phyloP scores from a whole-genome alignment of 2,113 vertebrate species.

The Tragulus kanchil region DNA sequence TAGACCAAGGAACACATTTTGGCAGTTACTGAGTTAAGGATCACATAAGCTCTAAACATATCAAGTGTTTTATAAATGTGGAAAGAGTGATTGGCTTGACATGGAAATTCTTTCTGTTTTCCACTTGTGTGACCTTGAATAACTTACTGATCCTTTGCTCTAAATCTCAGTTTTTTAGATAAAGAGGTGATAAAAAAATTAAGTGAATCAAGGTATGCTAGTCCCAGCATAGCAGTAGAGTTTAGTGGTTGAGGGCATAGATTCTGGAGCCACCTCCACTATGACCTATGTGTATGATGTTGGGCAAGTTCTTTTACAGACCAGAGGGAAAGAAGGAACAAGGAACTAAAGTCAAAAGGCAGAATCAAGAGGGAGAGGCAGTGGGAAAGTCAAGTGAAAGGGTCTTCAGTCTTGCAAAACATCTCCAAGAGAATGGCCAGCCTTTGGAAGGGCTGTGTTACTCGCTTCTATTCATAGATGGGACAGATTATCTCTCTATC shows the following conservation, averaged over 20 bases:
- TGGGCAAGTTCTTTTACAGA: not conserved
- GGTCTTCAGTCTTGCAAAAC: too few relatives aligned
- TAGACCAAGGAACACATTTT: conserved; percentile 33
- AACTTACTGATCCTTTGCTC: not conserved
- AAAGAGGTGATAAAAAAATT: not conserved
- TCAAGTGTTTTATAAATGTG: not conserved
- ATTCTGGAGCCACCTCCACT: not conserved
- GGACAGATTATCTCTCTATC: too few relatives aligned
- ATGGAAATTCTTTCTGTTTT: conserved; percentile 43
- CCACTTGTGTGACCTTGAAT: not conserved
- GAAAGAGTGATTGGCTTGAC: not conserved
- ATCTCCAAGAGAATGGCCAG: too few relatives aligned
- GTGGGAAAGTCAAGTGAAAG: too few relatives aligned
- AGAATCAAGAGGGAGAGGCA: too few relatives aligned
- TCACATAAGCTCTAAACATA: conserved; percentile 33
- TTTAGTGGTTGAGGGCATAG: not conserved
- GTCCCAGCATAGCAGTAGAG: not conserved
- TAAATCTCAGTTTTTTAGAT: not conserved
- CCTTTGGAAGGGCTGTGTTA: too few relatives aligned
- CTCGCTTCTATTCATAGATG: too few relatives aligned
- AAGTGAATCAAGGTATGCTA: not conserved
- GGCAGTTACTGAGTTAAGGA: not conserved
- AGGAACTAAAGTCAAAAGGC: too few relatives aligned
- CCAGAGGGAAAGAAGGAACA: too few relatives aligned
- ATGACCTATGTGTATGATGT: not conserved